phyloP scores from a whole-genome alignment of 2,888 invertebrate species.

The Orthonychiurus folsomi region DNA sequence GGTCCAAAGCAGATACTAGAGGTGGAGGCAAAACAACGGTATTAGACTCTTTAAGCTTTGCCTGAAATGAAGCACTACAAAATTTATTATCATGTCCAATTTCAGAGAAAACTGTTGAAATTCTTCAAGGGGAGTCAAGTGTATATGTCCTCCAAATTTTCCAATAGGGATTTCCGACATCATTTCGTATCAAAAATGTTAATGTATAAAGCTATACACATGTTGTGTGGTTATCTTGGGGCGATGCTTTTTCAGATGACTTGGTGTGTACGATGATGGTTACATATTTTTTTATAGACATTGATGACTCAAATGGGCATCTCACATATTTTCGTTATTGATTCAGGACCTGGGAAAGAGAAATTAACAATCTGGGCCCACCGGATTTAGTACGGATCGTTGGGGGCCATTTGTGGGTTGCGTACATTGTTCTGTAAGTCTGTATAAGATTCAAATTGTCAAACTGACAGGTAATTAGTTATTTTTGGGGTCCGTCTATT shows the following conservation, averaged over 20 bases:
- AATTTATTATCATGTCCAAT: too few relatives aligned
- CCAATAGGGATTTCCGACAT: not conserved
- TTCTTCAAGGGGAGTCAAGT: too few relatives aligned
- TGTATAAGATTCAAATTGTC: not conserved
- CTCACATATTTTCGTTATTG: not conserved
- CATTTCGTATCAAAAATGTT: not conserved
- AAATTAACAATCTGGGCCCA: not conserved
- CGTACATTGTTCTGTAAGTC: not conserved
- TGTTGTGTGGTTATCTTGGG: not conserved
- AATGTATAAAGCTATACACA: not conserved
- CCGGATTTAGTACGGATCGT: not conserved
- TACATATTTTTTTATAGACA: not conserved
- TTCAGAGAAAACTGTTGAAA: too few relatives aligned
- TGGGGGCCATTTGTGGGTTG: not conserved
- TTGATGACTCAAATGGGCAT: too few relatives aligned
- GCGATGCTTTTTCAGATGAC: not conserved
- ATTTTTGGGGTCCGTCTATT: too few relatives aligned
- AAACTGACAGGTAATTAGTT: too few relatives aligned
- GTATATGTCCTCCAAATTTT: not conserved
- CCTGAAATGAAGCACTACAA: too few relatives aligned
- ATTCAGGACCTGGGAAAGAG: not conserved
- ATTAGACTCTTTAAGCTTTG: too few relatives aligned
- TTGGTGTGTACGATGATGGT: not conserved
- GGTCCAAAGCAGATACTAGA: too few relatives aligned
- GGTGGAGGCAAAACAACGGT: too few relatives aligned